Percentiles rank a stretch among this genome's conserved stretches.
Conservation (phyloP, 2,797 vertebrate species). For the Ctenopoma kingsleyae region DNA sequence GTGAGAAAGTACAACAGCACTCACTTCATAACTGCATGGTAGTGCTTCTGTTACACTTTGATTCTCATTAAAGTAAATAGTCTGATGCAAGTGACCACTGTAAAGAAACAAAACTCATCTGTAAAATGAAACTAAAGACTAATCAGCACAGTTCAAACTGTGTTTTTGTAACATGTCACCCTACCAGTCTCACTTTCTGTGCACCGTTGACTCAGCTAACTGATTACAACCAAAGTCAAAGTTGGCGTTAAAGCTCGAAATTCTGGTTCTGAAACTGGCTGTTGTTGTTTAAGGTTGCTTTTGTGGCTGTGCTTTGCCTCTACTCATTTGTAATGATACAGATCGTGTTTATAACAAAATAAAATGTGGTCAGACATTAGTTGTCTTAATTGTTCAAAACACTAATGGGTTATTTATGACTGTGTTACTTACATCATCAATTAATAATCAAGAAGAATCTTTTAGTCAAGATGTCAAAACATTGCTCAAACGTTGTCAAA, state of each 20-base stretch:
- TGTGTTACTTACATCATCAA: too few relatives aligned
- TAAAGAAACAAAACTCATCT: slow-evolving; percentile 1
- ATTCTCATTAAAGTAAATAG: slow-evolving; percentile 36
- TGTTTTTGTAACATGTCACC: slow-evolving; percentile 31
- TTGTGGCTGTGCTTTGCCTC: slow-evolving; percentile 5
- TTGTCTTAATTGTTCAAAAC: not conserved
- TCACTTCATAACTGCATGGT: not conserved
- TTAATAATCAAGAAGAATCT: not conserved
- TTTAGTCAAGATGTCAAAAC: not conserved
- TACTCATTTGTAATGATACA: not conserved
- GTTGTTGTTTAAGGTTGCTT: slow-evolving; percentile 11
- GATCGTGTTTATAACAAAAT: not conserved
- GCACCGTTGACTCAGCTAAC: slow-evolving; percentile 36
- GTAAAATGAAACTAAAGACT: slow-evolving; percentile 28
- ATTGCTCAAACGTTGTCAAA: too few relatives aligned
- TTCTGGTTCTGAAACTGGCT: slow-evolving; percentile 62
- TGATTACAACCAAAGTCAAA: slow-evolving; percentile 20
- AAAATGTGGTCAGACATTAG: not conserved
- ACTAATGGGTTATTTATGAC: not conserved
- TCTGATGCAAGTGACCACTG: slow-evolving; percentile 4
- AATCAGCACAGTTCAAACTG: slow-evolving; percentile 10
- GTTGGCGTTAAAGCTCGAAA: slow-evolving; percentile 50
- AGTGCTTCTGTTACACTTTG: not conserved
- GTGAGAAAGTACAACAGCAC: slow-evolving; percentile 9
- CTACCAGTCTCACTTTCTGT: slow-evolving; percentile 53